phyloP scores from a whole-genome alignment of 2,797 vertebrate species.

The Gambusia yucatana region DNA sequence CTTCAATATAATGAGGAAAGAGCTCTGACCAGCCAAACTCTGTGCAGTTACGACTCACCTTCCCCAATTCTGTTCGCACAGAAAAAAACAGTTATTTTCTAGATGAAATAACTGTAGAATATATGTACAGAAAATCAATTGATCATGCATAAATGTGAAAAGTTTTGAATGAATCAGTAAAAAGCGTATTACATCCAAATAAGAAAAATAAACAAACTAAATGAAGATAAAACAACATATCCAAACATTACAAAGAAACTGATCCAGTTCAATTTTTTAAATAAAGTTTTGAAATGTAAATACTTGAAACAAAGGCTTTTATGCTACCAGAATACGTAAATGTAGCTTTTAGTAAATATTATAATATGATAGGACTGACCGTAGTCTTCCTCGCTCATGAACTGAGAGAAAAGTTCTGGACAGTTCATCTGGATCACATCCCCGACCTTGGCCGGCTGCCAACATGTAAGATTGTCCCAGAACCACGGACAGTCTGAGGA shows the following conservation, averaged over 20 bases:
- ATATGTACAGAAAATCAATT: not conserved
- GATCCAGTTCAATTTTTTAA: not conserved
- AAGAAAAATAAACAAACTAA: not conserved
- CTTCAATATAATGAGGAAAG: constrained; percentile 92
- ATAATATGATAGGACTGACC: constrained; percentile 68
- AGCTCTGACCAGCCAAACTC: constrained; percentile 91
- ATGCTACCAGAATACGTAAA: not conserved
- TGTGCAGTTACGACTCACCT: constrained; percentile 92
- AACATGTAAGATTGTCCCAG: constrained; percentile 98
- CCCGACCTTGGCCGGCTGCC: constrained; percentile 87
- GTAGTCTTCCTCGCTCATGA: constrained; percentile 84
- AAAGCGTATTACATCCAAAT: not conserved
- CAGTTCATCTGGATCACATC: constrained; percentile 89
- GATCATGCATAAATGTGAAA: not conserved
- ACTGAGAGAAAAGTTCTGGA: constrained; percentile 88
- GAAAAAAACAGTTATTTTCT: not conserved
- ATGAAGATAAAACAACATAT: not conserved
- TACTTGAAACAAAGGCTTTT: not conserved
- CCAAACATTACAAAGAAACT: not conserved
- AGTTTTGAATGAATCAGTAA: not conserved
- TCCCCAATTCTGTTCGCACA: constrained; percentile 76
- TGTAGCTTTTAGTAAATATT: not conserved
- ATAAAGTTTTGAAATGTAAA: not conserved
- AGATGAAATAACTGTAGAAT: not conserved
- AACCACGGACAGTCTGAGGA: constrained; percentile 88